Conservation (phyloP, 2,888 invertebrate species). For the Patella ulyssiponensis region DNA sequence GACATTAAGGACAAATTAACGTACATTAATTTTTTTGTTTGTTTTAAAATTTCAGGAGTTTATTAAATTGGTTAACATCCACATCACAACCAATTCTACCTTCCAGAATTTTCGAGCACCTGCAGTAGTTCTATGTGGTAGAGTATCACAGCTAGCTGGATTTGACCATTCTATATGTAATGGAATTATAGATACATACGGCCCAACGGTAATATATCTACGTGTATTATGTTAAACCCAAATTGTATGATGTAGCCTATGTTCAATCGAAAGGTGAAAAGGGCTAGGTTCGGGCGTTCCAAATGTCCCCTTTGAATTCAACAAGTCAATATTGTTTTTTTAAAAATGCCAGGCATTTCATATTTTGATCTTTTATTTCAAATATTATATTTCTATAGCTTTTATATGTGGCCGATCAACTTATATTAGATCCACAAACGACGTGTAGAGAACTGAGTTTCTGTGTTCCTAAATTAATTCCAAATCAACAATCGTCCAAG, state of each 20-base stretch:
- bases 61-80: background rate
- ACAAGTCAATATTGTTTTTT: no score
- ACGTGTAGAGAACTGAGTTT: slow-evolving; percentile 17
- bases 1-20: no score
- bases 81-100: slow-evolving; percentile 8
- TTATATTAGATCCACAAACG: slow-evolving; percentile 3
- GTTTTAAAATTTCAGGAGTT: background rate
- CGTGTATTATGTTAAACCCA: background rate
- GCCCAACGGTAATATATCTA: slow-evolving; percentile 16
- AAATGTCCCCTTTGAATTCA: no score
- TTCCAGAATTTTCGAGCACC: slow-evolving; percentile 6
- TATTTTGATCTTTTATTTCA: no score
- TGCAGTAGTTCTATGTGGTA: background rate
- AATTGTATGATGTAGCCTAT: background rate
- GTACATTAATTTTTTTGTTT: background rate
- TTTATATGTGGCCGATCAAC: slow-evolving; percentile 8
- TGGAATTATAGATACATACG: slow-evolving; percentile 15
- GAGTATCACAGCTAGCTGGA: background rate
- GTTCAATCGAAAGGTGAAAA: no score
- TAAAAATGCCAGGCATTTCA: no score
- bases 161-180: background rate
- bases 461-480: background rate
- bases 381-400: background rate
- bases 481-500: background rate
- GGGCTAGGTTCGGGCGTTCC: no score